phyloP scores from a whole-genome alignment of 2,797 vertebrate species.

The Falco biarmicus region DNA sequence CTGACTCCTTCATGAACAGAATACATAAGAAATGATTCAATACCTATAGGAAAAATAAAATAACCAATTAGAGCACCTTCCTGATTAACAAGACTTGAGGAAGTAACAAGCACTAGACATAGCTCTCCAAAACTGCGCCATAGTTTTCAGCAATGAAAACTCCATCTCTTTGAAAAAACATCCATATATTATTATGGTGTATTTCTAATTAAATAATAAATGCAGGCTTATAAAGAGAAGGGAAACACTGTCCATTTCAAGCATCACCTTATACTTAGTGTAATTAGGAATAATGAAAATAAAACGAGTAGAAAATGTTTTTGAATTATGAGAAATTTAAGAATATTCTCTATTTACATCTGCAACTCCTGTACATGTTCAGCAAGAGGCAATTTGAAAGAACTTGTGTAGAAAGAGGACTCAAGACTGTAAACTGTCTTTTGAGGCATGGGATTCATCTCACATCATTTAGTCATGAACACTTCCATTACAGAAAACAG shows the following conservation, averaged over 20 bases:
- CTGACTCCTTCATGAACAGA: constrained; percentile 96
- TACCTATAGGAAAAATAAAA: constrained; percentile 77
- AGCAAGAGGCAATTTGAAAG: not conserved
- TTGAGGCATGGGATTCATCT: not conserved
- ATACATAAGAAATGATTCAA: constrained; percentile 97
- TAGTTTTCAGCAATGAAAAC: not conserved
- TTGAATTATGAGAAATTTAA: not conserved
- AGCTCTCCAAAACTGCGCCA: not conserved
- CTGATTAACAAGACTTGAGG: constrained; percentile 76
- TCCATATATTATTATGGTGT: not conserved
- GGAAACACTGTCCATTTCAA: not conserved
- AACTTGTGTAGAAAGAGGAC: not conserved
- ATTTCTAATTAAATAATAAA: not conserved
- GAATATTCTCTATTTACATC: not conserved
- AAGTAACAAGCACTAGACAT: fast-evolving
- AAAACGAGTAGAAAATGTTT: not conserved
- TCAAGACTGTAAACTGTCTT: not conserved
- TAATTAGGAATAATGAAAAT: not conserved
- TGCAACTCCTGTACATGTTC: fast-evolving
- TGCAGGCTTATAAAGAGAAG: not conserved
- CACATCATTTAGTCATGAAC: not conserved
- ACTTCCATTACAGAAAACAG: not conserved
- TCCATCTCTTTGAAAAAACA: not conserved
- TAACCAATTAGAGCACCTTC: not conserved
- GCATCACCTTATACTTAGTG: not conserved